These are phyloP conservation scores for Microtus pennsylvanicus DNA, from an alignment of 2,113 vertebrate species.

Conservation along the genomic window DNA sequence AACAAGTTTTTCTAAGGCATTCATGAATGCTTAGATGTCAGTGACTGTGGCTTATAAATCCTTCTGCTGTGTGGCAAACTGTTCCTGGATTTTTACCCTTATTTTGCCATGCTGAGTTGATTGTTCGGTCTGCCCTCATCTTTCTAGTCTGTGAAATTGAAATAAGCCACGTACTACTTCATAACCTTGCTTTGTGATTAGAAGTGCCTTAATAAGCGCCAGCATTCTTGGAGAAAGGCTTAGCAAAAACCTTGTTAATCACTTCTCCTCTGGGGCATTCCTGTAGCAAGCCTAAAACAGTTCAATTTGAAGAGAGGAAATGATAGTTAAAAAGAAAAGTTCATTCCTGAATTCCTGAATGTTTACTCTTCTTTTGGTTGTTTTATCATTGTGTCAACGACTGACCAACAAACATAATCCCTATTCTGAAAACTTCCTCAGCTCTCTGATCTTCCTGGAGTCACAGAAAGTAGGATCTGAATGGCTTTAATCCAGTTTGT, in stretches of 20 bases:
- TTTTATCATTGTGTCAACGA: conserved; percentile 58
- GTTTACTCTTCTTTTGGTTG: conserved; percentile 23
- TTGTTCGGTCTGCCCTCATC: neutral
- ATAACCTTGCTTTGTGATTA: neutral
- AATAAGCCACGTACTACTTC: neutral
- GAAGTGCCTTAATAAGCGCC: neutral
- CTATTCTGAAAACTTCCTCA: conserved; percentile 63
- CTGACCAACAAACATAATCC: conserved; percentile 55
- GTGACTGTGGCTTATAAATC: neutral
- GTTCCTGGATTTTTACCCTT: neutral
- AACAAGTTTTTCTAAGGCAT: neutral
- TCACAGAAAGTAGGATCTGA: conserved; percentile 74
- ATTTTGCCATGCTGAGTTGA: neutral
- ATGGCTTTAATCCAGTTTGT: conserved; percentile 76
- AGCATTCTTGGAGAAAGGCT: neutral
- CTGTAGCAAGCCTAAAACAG: neutral
- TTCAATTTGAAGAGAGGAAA: neutral
- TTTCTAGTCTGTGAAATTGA: conserved; percentile 20
- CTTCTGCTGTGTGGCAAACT: neutral
- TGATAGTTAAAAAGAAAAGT: neutral
- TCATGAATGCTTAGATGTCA: neutral
- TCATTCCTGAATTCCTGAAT: neutral
- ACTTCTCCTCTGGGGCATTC: neutral
- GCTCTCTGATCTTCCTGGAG: conserved; percentile 59
- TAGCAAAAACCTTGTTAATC: neutral